Conservation (phyloP, 2,888 invertebrate species). For the Anoplius nigerrimus region DNA sequence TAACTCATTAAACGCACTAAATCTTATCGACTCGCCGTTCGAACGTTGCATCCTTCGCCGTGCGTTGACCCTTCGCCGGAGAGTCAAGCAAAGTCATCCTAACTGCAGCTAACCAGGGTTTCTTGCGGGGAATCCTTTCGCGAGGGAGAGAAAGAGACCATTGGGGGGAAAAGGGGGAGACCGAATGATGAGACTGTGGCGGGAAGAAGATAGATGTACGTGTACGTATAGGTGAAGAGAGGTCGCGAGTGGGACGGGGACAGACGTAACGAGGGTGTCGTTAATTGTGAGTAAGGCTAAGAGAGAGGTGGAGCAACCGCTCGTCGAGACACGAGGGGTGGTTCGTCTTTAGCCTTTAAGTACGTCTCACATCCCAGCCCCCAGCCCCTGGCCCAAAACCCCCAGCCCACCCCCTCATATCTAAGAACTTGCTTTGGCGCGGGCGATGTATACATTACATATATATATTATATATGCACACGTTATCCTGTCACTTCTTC, state of each 20-base stretch:
- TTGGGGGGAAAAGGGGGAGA: slow-evolving; percentile 24
- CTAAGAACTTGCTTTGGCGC: slow-evolving; percentile 71
- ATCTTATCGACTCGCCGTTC: slow-evolving; percentile 6
- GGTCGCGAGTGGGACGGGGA: slow-evolving; percentile 27
- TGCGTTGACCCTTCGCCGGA: slow-evolving; percentile 32
- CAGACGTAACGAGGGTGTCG: slow-evolving; percentile 43
- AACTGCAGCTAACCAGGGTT: slow-evolving; percentile 45
- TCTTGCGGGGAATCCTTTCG: slow-evolving; percentile 28
- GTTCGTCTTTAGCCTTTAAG: slow-evolving; percentile 57
- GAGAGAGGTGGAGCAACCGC: slow-evolving; percentile 47
- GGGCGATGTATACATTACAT: slow-evolving; percentile 54
- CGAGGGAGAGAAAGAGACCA: slow-evolving; percentile 35
- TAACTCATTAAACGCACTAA: too few relatives aligned
- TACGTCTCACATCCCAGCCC: slow-evolving; percentile 62
- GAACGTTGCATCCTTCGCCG: slow-evolving; percentile 24
- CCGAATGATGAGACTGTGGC: neutral
- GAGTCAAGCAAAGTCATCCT: slow-evolving; percentile 24
- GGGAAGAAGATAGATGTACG: slow-evolving; percentile 19
- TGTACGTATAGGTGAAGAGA: slow-evolving; percentile 11
- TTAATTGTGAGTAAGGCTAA: slow-evolving; percentile 50
- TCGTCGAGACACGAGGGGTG: slow-evolving; percentile 55
- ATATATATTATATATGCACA: slow-evolving; percentile 41
- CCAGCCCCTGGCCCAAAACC: neutral
- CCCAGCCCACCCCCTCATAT: slow-evolving; percentile 18
- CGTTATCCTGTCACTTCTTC: slow-evolving; percentile 57